Percentiles rank a stretch among this genome's conserved stretches.
phyloP scores from a whole-genome alignment of 2,888 invertebrate genomes.

The Xestoiulus laeticollis region DNA sequence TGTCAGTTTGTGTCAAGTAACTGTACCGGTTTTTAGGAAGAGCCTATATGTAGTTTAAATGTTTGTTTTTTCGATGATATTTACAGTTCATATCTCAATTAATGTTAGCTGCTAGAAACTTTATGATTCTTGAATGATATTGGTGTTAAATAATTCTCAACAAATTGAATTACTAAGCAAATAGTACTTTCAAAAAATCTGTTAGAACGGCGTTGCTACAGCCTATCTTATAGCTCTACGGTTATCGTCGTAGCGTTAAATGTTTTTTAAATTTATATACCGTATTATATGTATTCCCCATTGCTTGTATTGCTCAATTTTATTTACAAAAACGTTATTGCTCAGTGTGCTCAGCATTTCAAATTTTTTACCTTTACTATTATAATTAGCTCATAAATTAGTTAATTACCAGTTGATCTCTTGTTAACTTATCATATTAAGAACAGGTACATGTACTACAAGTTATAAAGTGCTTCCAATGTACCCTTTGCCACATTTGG shows the following conservation, averaged over 20 bases:
- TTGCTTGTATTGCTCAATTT: constrained; percentile 26
- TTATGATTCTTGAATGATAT: background rate
- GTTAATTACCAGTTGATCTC: background rate
- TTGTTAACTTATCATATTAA: constrained; percentile 8
- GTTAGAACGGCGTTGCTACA: background rate
- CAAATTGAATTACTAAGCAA: background rate
- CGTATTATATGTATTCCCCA: background rate
- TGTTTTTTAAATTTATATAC: constrained; percentile 11
- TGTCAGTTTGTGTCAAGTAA: constrained; percentile 8
- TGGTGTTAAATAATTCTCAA: background rate
- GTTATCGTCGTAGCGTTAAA: background rate
- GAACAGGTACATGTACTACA: background rate
- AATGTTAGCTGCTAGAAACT: background rate
- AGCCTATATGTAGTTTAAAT: background rate
- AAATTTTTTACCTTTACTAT: constrained; percentile 6
- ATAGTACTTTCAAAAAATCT: background rate
- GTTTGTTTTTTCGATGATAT: background rate
- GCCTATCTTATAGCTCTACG: background rate
- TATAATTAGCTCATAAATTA: background rate
- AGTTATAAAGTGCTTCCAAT: constrained; percentile 26
- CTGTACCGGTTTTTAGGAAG: background rate
- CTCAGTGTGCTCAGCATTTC: constrained; percentile 7
- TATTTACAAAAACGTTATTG: constrained; percentile 26
- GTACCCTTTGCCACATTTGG: background rate
- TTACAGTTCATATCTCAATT: background rate